Evolutionary conservation across 1,140 invertebrate genomes (phyloP), one percentile per base, ranked within the genome.

Genomic region (Dermatophagoides farinae): DNA sequence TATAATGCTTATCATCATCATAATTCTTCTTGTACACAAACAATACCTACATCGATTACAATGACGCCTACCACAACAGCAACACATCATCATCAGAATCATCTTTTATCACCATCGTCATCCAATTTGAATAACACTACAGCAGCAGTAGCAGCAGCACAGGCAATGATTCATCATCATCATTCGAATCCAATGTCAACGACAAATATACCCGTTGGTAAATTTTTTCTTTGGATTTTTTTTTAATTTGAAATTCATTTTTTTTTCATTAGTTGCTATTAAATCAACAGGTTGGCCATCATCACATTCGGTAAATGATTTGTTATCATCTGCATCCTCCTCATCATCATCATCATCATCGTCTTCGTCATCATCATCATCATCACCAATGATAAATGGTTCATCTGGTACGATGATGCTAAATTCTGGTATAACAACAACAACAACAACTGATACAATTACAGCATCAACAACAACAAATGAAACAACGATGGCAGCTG

Each of bases 281-380:
- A 50, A 60, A 39, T 31, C 64, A 23, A 46, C 57, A 18, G 12
- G 60, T 37, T 79, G 75, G 77, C 78, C 77, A 38, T 78, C 73
- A 67, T 77, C 82, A 18, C 82, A 85, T 68, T 78, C 81, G 1
- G 81, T 85, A 6, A 78, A 78, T 58, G 81, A 85, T 67, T 82
- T 85, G 64, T 72, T 84, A 25, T 47, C 58, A 1, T 31, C 31
- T 4, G 2, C 31, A 5, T 57, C 14, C 10, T 14, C n/a, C 1
- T n/a, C 51, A 9, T 20, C 39, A 31, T 18, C 25, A 23, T 37
- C n/a, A 58, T 16, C 40, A 1, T 14, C 57, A 31, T 20, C n/a
- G 47, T 20, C 54, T 4, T 11, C 16, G 50, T 38, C 53, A 14
- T 50, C 47, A 23, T 55, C 53, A 23, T n/a, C 31, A 25, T 20